A percentile compares a stretch with the other conserved stretches of the same genome.
phyloP scores from a whole-genome alignment of 2,113 vertebrate genomes.

The Engraulis encrasicolus region DNA sequence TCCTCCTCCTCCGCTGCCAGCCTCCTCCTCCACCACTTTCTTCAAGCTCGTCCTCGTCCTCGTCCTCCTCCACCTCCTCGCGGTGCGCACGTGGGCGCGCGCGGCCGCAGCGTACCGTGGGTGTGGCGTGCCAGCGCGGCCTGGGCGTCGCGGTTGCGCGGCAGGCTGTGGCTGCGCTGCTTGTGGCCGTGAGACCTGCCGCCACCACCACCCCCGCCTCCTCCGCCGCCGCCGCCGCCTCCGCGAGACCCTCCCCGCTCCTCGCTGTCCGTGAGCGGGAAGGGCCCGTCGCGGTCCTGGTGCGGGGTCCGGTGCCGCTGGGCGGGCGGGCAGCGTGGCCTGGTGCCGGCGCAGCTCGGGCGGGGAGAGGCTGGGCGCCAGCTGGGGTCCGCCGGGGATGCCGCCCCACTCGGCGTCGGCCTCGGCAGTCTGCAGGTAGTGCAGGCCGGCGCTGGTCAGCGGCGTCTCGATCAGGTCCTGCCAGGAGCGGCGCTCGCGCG shows the following conservation, averaged over 20 bases:
- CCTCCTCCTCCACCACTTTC: conserved; percentile 1
- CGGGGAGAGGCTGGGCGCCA: conserved; percentile 71
- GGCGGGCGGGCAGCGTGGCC: conserved; percentile 80
- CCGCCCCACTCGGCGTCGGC: conserved; percentile 67
- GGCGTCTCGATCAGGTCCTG: conserved; percentile 65
- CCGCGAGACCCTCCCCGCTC: conserved; percentile 76
- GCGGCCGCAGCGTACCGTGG: conserved; percentile 48
- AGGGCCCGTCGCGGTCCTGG: conserved; percentile 84
- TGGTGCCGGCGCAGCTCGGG: conserved; percentile 81
- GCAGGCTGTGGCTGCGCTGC: conserved; percentile 88
- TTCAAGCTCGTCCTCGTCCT: neutral
- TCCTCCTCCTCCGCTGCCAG: conserved; percentile 49
- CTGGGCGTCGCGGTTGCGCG: conserved; percentile 79
- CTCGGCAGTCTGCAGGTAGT: conserved; percentile 86
- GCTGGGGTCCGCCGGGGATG: conserved; percentile 65
- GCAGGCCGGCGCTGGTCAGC: conserved; percentile 80
- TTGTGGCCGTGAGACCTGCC: conserved; percentile 74
- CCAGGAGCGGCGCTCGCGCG: conserved; percentile 72
- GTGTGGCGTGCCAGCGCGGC: conserved; percentile 12
- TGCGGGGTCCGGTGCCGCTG: conserved; percentile 74
- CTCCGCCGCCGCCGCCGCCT: conserved; percentile 53
- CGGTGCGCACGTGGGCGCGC: conserved; percentile 38
- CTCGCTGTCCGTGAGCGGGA: conserved; percentile 78
- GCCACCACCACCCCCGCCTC: conserved; percentile 56
- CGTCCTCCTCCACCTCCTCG: conserved; percentile 37